These are phyloP conservation scores for Hippotragus niger DNA, from an alignment of 2,113 vertebrate genomes.

Conservation along the genomic window DNA sequence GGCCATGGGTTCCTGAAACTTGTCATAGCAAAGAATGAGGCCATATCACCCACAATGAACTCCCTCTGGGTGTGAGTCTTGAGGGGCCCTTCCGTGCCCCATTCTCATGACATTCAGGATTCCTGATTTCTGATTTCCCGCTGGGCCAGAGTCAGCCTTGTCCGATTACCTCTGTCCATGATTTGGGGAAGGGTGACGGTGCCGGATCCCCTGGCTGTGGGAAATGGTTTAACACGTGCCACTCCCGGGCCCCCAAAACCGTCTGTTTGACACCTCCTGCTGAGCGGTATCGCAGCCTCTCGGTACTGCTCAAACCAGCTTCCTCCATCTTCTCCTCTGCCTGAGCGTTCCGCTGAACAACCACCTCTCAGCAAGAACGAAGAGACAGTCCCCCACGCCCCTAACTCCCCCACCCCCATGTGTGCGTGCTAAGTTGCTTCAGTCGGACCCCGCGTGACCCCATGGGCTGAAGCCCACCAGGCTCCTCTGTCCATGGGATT, in stretches of 20 bases:
- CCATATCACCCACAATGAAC: accelerated
- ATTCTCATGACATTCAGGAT: accelerated
- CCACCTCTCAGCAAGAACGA: background rate
- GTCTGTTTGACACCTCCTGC: constrained; percentile 62
- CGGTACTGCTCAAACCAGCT: background rate
- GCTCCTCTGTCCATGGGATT: background rate
- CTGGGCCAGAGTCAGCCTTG: background rate
- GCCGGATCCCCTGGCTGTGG: background rate
- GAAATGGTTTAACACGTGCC: constrained; percentile 62
- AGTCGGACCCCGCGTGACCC: background rate
- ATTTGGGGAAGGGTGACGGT: background rate
- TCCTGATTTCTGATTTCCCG: background rate
- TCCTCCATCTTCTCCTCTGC: background rate
- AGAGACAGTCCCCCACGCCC: background rate
- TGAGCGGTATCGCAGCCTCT: background rate
- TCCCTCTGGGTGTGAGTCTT: background rate
- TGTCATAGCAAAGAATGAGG: background rate
- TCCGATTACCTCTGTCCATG: background rate
- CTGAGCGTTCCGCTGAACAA: background rate
- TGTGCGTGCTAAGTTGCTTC: background rate
- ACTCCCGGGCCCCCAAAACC: background rate
- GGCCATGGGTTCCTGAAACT: background rate
- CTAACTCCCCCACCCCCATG: background rate
- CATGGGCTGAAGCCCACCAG: background rate
- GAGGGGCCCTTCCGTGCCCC: accelerated